phyloP scores from a whole-genome alignment of 2,888 invertebrate genomes.

The Timema podura region DNA sequence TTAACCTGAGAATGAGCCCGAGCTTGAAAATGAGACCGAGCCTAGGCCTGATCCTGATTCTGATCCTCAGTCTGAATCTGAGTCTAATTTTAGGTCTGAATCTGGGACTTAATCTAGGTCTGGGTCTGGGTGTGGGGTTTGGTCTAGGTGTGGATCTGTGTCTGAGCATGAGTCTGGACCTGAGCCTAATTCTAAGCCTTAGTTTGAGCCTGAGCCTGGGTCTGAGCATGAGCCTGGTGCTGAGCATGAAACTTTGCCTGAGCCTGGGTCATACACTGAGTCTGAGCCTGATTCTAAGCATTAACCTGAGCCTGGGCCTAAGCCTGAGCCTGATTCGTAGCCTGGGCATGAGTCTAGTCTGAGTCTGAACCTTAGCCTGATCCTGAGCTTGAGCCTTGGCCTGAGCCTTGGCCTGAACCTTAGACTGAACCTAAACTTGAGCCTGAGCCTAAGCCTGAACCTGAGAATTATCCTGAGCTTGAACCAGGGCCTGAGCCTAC shows the following conservation, averaged over 20 bases:
- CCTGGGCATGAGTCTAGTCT: not conserved
- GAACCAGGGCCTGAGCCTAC: not conserved
- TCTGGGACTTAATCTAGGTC: not conserved
- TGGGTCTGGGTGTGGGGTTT: not conserved
- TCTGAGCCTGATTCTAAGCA: not conserved
- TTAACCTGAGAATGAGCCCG: too few species aligned
- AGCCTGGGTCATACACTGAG: not conserved
- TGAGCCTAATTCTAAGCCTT: too few species aligned
- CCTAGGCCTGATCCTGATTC: too few species aligned
- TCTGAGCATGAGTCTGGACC: too few species aligned
- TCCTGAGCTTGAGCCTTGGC: too few species aligned
- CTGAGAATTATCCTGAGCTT: not conserved
- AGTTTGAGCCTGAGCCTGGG: too few species aligned
- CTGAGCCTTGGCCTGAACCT: not conserved
- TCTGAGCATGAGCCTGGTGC: too few species aligned
- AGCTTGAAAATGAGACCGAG: too few species aligned
- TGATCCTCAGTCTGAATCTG: not conserved
- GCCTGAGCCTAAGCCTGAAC: slow-evolving; percentile 8
- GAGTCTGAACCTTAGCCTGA: not conserved
- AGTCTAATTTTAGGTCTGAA: not conserved
- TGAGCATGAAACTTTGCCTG: not conserved
- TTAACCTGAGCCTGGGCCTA: not conserved
- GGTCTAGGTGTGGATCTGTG: not conserved
- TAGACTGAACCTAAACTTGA: slow-evolving; percentile 4
- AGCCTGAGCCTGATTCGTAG: not conserved